Conservation (phyloP, 1,140 invertebrate genomes). For the Agraylea sexmaculata region DNA sequence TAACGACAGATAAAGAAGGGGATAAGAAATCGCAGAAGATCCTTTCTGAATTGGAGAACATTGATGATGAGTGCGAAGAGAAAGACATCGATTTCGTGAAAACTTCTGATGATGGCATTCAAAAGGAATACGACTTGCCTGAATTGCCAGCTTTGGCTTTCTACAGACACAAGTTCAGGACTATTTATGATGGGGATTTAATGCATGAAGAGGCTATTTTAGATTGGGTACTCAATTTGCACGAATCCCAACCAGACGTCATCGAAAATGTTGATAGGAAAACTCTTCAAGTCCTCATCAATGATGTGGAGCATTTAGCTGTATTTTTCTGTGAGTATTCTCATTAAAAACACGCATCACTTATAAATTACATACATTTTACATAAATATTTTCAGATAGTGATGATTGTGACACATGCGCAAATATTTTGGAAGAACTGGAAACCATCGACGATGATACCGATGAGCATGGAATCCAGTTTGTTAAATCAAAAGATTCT, state of each 20-base stretch:
- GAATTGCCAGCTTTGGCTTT: constrained; percentile 74
- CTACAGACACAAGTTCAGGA: constrained; percentile 81
- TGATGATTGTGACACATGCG: constrained; percentile 71
- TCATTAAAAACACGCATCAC: background rate
- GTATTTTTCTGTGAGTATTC: constrained; percentile 80
- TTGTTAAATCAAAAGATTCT: constrained; percentile 86
- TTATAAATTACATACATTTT: background rate
- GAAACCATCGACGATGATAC: constrained; percentile 92
- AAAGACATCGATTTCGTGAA: constrained; percentile 89
- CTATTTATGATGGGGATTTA: constrained; percentile 76
- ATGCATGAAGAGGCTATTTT: constrained; percentile 86
- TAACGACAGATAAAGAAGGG: constrained; percentile 64
- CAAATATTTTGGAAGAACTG: constrained; percentile 72
- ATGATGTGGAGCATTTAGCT: constrained; percentile 82
- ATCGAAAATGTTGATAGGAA: constrained; percentile 87
- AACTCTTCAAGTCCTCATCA: constrained; percentile 77
- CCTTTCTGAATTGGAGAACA: constrained; percentile 81
- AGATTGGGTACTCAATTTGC: constrained; percentile 79
- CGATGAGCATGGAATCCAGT: constrained; percentile 83
- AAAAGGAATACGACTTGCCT: constrained; percentile 80
- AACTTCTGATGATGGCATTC: constrained; percentile 79
- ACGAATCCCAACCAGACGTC: constrained; percentile 72
- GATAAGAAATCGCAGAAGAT: constrained; percentile 86
- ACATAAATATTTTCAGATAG: constrained; percentile 49
- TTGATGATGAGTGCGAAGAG: constrained; percentile 88